Evolutionary conservation across 2,113 vertebrate species (phyloP), one percentile per base, ranked within the genome.

Genomic region (Rallus limicola): DNA sequence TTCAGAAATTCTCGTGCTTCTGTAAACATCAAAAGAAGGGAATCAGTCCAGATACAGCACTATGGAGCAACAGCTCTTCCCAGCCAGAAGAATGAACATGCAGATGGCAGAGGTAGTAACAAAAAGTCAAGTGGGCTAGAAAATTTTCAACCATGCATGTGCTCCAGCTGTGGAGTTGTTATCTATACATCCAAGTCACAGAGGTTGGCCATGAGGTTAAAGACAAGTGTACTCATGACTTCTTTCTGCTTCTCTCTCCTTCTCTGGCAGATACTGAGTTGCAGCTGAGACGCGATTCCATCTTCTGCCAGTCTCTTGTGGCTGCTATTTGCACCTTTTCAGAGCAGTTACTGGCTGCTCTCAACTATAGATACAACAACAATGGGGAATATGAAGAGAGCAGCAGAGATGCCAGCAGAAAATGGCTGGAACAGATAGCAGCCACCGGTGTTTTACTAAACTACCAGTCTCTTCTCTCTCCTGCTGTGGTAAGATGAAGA

Each of bases 361-460:
- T 99, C 65, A 98, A 98, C 91, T 98, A 98, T 48, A 98, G 99
- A 38, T 99, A 99, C 97, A 99, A 99, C 98, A 99, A 99, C 90
- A 99, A 98, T 0, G 99, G 99, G 71, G 99, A 99, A 71, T 99
- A 99, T 3, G 99, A 99, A 82, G 99, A 99, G 74, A 99, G 98
- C 95, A 98, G 99, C 98, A 98, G 99, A 50, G 99, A 99, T 1
- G 99, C 99, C 97, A 99, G 99, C 98, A 98, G 98, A 95, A 99
- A 99, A 96, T 99, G 99, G 99, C 97, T 99, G 95, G 99, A 99
- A 95, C 99, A 99, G 95, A 99, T 99, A 80, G 98, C 99, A 2
- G 98, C 97, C 95, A 99, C 99, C 0, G 99, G 99, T 0, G 98
- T 98, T 92, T 97, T 99, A 42, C 97, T 99, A 60, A 98, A 99